These are phyloP conservation scores for Papilio gigon DNA, from an alignment of 2,888 invertebrate species.

Conservation along the genomic window DNA sequence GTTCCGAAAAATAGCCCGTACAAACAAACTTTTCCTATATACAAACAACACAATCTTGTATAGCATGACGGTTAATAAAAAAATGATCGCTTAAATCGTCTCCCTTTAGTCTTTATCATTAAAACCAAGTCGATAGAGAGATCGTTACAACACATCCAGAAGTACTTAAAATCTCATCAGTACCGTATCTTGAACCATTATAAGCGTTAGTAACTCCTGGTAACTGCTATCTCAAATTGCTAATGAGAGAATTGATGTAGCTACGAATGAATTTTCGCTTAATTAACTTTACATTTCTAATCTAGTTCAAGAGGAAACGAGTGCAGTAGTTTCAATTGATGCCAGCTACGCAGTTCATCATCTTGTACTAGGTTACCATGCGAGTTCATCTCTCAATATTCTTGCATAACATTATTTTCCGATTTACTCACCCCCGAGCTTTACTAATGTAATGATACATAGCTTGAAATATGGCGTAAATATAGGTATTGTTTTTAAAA, in stretches of 20 bases:
- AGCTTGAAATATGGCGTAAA: too few species aligned
- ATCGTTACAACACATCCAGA: neutral
- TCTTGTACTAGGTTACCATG: too few species aligned
- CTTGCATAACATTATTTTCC: too few species aligned
- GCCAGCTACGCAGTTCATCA: neutral
- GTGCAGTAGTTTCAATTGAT: neutral
- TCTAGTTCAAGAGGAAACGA: neutral
- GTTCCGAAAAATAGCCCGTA: too few species aligned
- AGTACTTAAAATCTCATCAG: conserved; percentile 21
- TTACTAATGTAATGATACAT: too few species aligned
- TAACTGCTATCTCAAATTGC: neutral
- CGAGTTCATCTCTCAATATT: too few species aligned
- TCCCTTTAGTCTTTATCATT: neutral
- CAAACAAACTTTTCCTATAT: too few species aligned
- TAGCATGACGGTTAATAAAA: neutral
- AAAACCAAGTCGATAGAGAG: too few species aligned
- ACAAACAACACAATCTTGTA: too few species aligned
- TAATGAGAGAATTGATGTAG: neutral
- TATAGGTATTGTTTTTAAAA: too few species aligned
- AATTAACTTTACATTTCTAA: conserved; percentile 1
- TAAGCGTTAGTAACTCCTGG: neutral
- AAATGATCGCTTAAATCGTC: neutral
- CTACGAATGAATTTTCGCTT: neutral
- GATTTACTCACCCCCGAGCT: too few species aligned
- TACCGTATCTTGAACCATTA: neutral